These are phyloP conservation scores for Coturnix japonica DNA, from an alignment of 2,113 vertebrate genomes.

Conservation along the genomic window DNA sequence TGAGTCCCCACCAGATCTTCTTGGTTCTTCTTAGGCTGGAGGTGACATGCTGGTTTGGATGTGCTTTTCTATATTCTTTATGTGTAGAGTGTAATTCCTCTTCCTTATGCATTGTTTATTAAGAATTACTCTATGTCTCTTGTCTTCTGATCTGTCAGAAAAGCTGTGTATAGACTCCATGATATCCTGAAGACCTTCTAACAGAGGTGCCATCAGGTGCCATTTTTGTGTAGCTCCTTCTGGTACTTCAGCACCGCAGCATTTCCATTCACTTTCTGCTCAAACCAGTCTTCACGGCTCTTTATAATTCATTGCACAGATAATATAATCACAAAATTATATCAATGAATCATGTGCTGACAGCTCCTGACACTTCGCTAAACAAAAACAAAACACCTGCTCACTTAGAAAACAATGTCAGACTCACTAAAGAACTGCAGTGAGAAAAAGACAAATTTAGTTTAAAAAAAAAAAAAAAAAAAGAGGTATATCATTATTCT, in stretches of 20 bases:
- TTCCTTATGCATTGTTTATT: background rate
- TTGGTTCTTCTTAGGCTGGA: background rate
- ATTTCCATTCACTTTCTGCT: background rate
- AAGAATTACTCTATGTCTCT: background rate
- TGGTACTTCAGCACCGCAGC: background rate
- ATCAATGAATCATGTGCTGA: slow-evolving; percentile 36
- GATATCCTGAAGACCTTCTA: background rate
- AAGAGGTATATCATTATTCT: background rate
- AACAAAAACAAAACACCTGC: slow-evolving; percentile 47
- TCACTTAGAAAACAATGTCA: slow-evolving; percentile 1
- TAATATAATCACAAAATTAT: slow-evolving; percentile 39
- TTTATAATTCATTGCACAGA: slow-evolving; percentile 18
- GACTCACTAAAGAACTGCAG: background rate
- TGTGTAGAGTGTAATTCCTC: background rate
- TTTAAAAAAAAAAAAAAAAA: background rate
- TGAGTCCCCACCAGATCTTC: background rate
- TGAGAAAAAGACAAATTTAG: background rate
- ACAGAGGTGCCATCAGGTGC: background rate
- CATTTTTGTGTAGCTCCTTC: background rate
- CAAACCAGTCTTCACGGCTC: background rate
- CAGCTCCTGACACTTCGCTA: slow-evolving; percentile 33
- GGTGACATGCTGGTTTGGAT: background rate
- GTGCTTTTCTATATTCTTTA: background rate
- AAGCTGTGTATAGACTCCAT: background rate
- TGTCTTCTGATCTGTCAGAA: background rate